Percentiles rank a stretch among this genome's conserved stretches.
Conservation (phyloP, 2,797 vertebrate genomes). For the Lepilemur ruficaudatus region DNA sequence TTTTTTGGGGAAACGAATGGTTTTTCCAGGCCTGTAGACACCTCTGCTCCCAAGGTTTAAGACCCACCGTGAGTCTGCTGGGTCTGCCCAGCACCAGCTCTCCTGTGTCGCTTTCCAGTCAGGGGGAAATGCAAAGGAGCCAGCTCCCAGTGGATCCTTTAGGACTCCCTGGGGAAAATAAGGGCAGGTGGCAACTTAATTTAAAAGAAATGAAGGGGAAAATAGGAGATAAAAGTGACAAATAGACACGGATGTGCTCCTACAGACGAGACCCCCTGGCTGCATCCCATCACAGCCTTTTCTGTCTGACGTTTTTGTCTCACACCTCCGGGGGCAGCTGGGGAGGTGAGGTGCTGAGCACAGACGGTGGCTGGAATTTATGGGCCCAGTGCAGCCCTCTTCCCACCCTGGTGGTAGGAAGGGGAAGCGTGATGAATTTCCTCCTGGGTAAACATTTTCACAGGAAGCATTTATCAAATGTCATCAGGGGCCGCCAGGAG, state of each 20-base stretch:
- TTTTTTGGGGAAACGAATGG: not conserved
- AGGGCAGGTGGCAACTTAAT: constrained; percentile 6
- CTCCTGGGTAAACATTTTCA: constrained; percentile 79
- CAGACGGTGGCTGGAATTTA: not conserved
- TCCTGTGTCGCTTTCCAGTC: not conserved
- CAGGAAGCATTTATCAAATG: constrained; percentile 80
- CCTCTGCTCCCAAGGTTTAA: not conserved
- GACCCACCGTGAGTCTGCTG: not conserved
- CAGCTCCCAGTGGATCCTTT: not conserved
- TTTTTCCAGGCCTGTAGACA: not conserved
- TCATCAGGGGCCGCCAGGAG: constrained; percentile 59
- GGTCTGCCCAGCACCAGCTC: not conserved
- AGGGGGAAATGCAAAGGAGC: not conserved
- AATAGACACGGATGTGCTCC: not conserved
- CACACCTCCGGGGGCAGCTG: not conserved
- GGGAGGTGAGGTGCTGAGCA: not conserved
- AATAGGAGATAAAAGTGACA: not conserved
- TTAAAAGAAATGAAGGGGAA: constrained; percentile 41
- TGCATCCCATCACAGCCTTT: not conserved
- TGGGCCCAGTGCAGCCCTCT: not conserved
- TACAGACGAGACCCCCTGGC: not conserved
- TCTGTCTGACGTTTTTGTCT: constrained; percentile 16
- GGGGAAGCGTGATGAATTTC: constrained; percentile 77
- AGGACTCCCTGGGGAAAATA: not conserved
- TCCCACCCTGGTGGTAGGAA: constrained; percentile 30